Evolutionary conservation across 2,113 vertebrate genomes (phyloP).

Genomic region (Lepus europaeus): DNA sequence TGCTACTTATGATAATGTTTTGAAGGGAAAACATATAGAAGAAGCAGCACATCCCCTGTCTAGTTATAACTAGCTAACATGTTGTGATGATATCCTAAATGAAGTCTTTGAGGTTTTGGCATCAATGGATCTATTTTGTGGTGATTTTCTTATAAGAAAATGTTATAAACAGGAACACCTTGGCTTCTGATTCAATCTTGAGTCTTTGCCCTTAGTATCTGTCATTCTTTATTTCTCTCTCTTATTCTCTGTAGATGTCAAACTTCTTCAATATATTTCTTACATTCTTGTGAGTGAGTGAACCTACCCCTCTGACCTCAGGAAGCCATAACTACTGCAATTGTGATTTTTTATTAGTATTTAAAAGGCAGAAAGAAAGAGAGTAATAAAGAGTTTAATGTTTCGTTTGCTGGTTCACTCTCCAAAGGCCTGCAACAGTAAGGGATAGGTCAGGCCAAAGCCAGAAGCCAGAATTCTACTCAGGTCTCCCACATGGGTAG

Average conservation of each 20-base stretch:
- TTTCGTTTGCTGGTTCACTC: too few species aligned
- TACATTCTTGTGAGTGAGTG: neutral
- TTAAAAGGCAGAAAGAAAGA: too few species aligned
- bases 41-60: neutral
- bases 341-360: neutral
- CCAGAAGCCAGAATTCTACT: too few species aligned
- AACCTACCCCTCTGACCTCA: neutral
- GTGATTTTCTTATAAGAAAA: neutral
- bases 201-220: neutral
- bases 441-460: too few species aligned
- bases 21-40: neutral
- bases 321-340: neutral
- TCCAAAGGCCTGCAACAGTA: too few species aligned
- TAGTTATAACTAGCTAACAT: conserved; percentile 9
- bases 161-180: neutral
- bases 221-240: neutral
- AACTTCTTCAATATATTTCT: neutral
- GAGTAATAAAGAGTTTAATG: too few species aligned
- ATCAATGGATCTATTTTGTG: neutral
- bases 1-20: neutral
- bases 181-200: neutral
- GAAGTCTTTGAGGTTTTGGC: neutral
- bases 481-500: too few species aligned
- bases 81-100: conserved; percentile 11
- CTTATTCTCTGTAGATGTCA: neutral